Base-by-base conservation (phyloP, 2,888 invertebrate genomes). In the Altica lythri region DNA sequence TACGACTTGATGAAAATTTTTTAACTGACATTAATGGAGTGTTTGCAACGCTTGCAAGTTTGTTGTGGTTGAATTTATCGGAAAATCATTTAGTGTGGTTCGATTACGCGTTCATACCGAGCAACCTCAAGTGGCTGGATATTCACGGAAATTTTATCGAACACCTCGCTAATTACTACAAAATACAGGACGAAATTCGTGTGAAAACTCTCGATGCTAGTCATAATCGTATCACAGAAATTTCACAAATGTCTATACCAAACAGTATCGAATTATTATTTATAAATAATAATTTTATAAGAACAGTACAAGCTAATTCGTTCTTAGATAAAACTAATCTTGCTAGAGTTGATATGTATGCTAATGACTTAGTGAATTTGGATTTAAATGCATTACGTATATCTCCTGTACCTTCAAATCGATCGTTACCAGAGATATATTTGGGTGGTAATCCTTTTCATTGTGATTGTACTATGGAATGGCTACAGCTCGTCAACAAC, bases 401-500 rank as follows among this genome's bases (percentile, higher is more conserved):
- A 63, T 83, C 87, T n/a, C 82, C 86, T 47, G 86, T 90, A 66
- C 83, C 88, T 12, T 80, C 79, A 40, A 88, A 88, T 65, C 86
- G 86, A 71, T 82, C 85, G 10, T 79, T 92, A 62, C 92, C 94
- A 0, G 92, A 94, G 75, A 90, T 95, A 76, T 93, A 92, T 75
- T 82, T 95, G 63, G 93, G 92, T 59, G 92, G 91, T 40, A 96
- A 96, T 77, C 95, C 95, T 9, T 92, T 95, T 78, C 87, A 90
- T 68, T 96, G 95, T 78, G 93, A 95, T 73, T 95, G 96, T 79
- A 88, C 89, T 59, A 92, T 95, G 92, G 94, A 94, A 75, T 96
- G 95, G 95, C 79, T 95, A 68, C 92, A 92, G 64, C 83, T 89
- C 51, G 88, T 93, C 76, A 93, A 93, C 77, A 90, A 90, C 76